Evolutionary conservation across 2,797 vertebrate genomes (phyloP).

Genomic region (Myripristis murdjan): DNA sequence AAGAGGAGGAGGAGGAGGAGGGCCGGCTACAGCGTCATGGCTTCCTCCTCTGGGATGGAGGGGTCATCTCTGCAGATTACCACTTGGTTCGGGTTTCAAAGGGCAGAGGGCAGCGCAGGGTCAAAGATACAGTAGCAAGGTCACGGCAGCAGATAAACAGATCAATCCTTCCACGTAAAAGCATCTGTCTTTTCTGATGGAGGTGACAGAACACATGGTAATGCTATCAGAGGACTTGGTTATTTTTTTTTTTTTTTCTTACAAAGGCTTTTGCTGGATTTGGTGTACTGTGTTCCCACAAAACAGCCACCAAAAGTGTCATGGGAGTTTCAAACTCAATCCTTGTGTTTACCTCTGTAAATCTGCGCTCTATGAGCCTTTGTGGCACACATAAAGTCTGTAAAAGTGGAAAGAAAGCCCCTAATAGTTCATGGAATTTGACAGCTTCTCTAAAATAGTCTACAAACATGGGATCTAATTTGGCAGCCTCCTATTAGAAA

Average conservation of each 20-base stretch:
- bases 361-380: background rate
- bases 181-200: conserved; percentile 63
- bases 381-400: background rate
- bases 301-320: background rate
- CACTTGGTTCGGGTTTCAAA: conserved; percentile 68
- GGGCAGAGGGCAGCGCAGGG: conserved; percentile 71
- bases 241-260: no score
- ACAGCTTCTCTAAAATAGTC: background rate
- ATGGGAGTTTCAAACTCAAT: background rate
- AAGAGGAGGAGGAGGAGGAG: conserved; percentile 52
- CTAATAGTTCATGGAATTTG: background rate
- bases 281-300: background rate
- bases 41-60: conserved; percentile 60
- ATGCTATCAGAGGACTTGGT: conserved; percentile 19
- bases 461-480: background rate
- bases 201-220: conserved; percentile 51
- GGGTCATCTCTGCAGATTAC: conserved; percentile 59
- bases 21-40: conserved; percentile 49
- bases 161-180: conserved; percentile 79
- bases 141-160: conserved; percentile 76
- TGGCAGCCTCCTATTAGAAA: background rate
- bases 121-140: conserved; percentile 80
- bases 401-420: no score
- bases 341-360: background rate
- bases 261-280: background rate